Evolutionary conservation across 2,888 invertebrate genomes (phyloP).

Genomic region (Hirtodrosophila cameraria): DNA sequence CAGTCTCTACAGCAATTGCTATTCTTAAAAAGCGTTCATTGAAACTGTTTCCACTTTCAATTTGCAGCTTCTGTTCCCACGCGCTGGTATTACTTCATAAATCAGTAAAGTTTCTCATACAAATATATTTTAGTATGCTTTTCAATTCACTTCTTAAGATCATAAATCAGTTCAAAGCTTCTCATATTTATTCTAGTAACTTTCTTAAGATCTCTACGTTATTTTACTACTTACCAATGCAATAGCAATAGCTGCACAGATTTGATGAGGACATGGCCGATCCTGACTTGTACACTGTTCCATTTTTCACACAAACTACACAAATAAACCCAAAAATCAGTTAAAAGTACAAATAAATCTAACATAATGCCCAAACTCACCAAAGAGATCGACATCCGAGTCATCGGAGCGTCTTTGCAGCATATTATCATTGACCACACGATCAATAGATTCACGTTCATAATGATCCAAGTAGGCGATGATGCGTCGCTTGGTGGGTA

Average conservation of each 20-base stretch:
- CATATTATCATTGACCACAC: slow-evolving; percentile 82
- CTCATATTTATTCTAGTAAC: too few relatives aligned
- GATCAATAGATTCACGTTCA: slow-evolving; percentile 82
- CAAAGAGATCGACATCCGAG: slow-evolving; percentile 80
- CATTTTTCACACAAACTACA: slow-evolving; percentile 82
- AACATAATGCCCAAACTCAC: slow-evolving; percentile 45
- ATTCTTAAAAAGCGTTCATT: too few relatives aligned
- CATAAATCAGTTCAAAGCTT: too few relatives aligned
- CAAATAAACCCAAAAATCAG: background rate
- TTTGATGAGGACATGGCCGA: slow-evolving; percentile 92
- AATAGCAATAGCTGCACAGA: slow-evolving; percentile 95
- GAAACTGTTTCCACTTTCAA: too few relatives aligned
- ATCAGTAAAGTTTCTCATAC: too few relatives aligned
- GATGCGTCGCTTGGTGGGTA: slow-evolving; percentile 81
- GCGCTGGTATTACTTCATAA: too few relatives aligned
- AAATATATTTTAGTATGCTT: too few relatives aligned
- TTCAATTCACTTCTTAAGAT: too few relatives aligned
- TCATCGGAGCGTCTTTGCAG: slow-evolving; percentile 82
- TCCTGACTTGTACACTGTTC: slow-evolving; percentile 82
- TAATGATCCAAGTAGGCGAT: slow-evolving; percentile 83
- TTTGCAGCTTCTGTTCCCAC: too few relatives aligned
- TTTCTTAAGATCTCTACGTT: too few relatives aligned
- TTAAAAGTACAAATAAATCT: background rate
- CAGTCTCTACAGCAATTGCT: too few relatives aligned
- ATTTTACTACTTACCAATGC: slow-evolving; percentile 85